Base-by-base conservation (phyloP, 2,888 invertebrate genomes). In the Adelphocoris suturalis region DNA sequence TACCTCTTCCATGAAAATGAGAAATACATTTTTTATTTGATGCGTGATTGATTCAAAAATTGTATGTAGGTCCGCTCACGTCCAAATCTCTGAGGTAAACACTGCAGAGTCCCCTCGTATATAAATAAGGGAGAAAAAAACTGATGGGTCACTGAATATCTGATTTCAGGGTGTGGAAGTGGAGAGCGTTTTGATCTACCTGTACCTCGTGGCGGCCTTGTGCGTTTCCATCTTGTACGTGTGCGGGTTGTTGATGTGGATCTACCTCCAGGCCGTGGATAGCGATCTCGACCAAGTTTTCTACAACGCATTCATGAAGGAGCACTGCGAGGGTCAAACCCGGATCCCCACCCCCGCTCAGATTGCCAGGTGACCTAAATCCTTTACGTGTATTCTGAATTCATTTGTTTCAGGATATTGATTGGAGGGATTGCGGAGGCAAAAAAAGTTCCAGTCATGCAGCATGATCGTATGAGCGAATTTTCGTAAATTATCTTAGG, bases 211-310 rank as follows among this genome's bases (percentile, higher is more conserved):
- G 78, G 78, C 47, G 46, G 78, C 46, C 46, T 14, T 78, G 37
- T 46, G 37, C n/a, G 46, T 78, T 46, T n/a, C 19, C 47, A 47
- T 78, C 46, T 68, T 68, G 68, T 78, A 78, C 47, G 46, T 78
- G 47, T 37, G 11, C 47, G 78, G 78, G 4, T 37, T 82, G 27
- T 16, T 19, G 47, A 47, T 82, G 27, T 82, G 82, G 82, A 19
- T 52, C 19, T 82, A 82, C 27, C 82, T 82, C 19, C 82, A 82
- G 52, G 46, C 27, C 52, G 13, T 16, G 47, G 52, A 82, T 47
- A 52, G 46, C 7, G 47, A 46, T 47, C 19, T 82, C 19, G 52
- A 52, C 52, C 47, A 82, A 2, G 5, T 47, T 52, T 48, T 82
- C 27, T 78, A 78, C 78, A 3, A 12, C 12, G 4, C 4, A 7